phyloP scores from a whole-genome alignment of 2,113 vertebrate species.

The Lutjanus erythropterus region DNA sequence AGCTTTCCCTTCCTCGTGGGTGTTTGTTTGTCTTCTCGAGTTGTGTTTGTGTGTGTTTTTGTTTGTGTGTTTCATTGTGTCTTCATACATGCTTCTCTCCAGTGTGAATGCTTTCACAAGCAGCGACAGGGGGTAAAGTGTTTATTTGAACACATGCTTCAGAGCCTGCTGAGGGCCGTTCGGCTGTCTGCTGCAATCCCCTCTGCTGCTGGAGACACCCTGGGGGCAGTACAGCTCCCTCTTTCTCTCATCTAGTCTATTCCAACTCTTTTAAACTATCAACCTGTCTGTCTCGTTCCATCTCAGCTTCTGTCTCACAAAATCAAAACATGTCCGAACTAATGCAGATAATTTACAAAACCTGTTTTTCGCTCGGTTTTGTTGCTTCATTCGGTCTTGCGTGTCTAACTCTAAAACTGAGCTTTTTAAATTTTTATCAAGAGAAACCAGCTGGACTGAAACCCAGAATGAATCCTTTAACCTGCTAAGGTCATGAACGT shows the following conservation, averaged over 20 bases:
- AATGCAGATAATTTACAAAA: constrained; percentile 14
- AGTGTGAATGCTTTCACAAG: constrained; percentile 53
- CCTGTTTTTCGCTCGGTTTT: background rate
- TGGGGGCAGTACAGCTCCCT: constrained; percentile 34
- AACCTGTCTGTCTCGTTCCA: constrained; percentile 38
- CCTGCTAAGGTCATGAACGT: background rate
- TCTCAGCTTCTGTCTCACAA: constrained; percentile 32
- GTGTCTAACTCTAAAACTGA: background rate
- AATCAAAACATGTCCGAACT: constrained; percentile 23
- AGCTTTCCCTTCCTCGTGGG: background rate
- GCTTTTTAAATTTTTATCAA: background rate
- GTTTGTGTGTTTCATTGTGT: constrained; percentile 41
- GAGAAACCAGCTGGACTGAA: background rate
- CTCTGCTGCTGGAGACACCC: constrained; percentile 55
- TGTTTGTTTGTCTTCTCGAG: constrained; percentile 14
- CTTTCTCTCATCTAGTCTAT: constrained; percentile 46
- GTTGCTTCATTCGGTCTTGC: background rate
- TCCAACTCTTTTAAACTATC: constrained; percentile 30
- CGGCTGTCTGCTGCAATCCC: constrained; percentile 53
- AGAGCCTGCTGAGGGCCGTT: constrained; percentile 67
- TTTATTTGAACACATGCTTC: constrained; percentile 73
- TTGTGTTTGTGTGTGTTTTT: constrained; percentile 32
- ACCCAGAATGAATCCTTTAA: background rate
- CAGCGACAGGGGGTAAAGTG: constrained; percentile 73
- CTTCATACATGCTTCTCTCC: constrained; percentile 33